Evolutionary conservation across 92 coral and sea anemone species (phyloP), one percentile per base, ranked within the genome.

Genomic region (Heliopora coerulea): DNA sequence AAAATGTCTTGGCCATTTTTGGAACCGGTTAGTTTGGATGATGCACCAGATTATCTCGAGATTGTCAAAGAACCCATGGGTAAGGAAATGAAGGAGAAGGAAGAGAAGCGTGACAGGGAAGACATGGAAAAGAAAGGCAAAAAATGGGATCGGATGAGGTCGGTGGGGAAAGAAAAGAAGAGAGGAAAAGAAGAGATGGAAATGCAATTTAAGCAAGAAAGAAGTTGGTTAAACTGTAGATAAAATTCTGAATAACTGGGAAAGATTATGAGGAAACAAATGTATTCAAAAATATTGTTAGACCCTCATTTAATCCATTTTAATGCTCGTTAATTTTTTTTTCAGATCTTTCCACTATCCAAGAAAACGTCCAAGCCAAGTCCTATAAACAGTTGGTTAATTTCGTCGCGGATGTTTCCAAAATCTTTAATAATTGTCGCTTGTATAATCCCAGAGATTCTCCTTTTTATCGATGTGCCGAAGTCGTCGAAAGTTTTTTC

Each of bases 1-100:
- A 95, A 95, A 81, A 95, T 95, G 99, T 90, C 99, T 9, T 95
- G 99, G 99, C 99, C 99, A 28, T 95, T 95, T 65, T 85, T 95
- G 42, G 99, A 95, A 57, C 89, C 97, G 0, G 99, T 95, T 20
- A 85, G 78, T 56, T 84, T 78, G 0, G 89, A 87, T 17, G 99
- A 95, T 29, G 99, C 91, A 2, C 97, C 96, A 0, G 96, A 81
- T 44, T 95, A 95, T 67, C 82, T 86, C 52, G 83, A 85, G 14
- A 87, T 95, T 44, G 91, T 95, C 82, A 88, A 91, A 62, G 97
- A 95, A 52, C 99, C 99, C 3, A 85, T 95, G 59, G 99, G 99
- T 95, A 73, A 74, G 97, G 33, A 44, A n/a, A n/a, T 0, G 29
- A 37, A 37, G 11, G 42, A 37, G 29, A 17, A 21, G 27, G 15